phyloP scores from a whole-genome alignment of 2,888 invertebrate genomes.

The Drosophila cracens region DNA sequence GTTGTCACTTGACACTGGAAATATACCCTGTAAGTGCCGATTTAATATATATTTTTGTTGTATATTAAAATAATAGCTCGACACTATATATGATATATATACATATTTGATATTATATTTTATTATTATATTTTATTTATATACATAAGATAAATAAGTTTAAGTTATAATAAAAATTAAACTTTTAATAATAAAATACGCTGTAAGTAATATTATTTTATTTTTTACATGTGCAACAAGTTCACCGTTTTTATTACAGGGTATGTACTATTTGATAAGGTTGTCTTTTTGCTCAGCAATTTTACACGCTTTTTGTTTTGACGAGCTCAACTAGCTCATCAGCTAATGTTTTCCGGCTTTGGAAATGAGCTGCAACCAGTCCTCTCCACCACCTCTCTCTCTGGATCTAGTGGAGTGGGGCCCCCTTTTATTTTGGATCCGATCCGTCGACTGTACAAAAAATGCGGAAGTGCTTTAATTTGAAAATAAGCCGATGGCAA shows the following conservation, averaged over 20 bases:
- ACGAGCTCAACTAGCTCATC: slow-evolving; percentile 49
- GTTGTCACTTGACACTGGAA: neutral
- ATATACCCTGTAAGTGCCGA: neutral
- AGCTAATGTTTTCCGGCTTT: slow-evolving; percentile 65
- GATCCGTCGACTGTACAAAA: slow-evolving; percentile 42
- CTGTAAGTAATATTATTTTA: neutral
- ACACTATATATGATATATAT: no score
- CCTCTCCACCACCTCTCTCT: slow-evolving; percentile 3
- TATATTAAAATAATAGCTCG: no score
- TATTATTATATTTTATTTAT: neutral
- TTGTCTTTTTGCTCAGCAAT: slow-evolving; percentile 1
- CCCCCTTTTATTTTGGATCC: slow-evolving; percentile 34
- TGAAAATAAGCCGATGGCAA: slow-evolving; percentile 46
- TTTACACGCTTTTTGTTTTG: slow-evolving; percentile 10
- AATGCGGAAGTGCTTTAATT: slow-evolving; percentile 66
- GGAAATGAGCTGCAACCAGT: slow-evolving; percentile 27
- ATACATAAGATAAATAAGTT: no score
- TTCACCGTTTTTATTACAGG: neutral
- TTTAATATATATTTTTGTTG: neutral
- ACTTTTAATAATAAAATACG: neutral
- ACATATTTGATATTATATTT: neutral
- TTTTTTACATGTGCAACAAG: no score
- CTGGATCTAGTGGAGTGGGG: slow-evolving; percentile 16
- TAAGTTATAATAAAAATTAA: neutral
- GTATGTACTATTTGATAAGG: neutral